Evolutionary conservation across 2,888 invertebrate species (phyloP), one percentile per base, ranked within the genome.

Genomic region (Rhorus exstirpatorius): DNA sequence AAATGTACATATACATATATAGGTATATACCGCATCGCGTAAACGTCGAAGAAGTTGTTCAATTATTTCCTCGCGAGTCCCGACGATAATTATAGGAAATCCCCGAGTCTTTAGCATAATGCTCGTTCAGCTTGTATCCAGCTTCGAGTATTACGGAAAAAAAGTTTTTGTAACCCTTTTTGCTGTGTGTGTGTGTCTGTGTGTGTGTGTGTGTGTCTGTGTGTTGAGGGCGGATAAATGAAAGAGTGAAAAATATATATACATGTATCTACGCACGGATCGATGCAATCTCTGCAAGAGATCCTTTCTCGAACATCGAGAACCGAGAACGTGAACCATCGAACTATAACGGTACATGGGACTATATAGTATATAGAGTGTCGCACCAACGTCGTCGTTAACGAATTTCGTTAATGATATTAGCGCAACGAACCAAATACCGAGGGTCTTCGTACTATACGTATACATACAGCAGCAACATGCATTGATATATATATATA

Each of bases 351-450:
- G 46, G 49, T 55, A 58, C 65, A 75, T 35, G 46, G 46, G 35
- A 60, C 46, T 60, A 41, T 38, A 1, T 38, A 38, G 31, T 60
- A 58, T 71, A 60, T 31, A 60, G 65, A 53, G 14, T 41, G 26
- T 51, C 12, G 51, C 65, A 67, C 61, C 44, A 53, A 61, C 67
- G 61, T 77, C 60, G 85, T 86, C 88, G 87, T 87, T 88, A 88
- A 88, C 88, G 88, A 89, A 88, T 78, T 87, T 88, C 86, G 86
- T 87, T 87, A 88, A 89, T 87, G 87, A 89, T 88, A 85, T 86
- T 88, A 85, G 86, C 83, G 84, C 85, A 83, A 79, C 81, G 77
- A 76, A 79, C 83, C 79, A 76, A 71, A 80, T 63, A 79, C 71
- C 60, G 72, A 67, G 68, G 53, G 49, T 77, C 74, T 70, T 72